phyloP scores from a whole-genome alignment of 2,113 vertebrate genomes.

The Thryonomys swinderianus region DNA sequence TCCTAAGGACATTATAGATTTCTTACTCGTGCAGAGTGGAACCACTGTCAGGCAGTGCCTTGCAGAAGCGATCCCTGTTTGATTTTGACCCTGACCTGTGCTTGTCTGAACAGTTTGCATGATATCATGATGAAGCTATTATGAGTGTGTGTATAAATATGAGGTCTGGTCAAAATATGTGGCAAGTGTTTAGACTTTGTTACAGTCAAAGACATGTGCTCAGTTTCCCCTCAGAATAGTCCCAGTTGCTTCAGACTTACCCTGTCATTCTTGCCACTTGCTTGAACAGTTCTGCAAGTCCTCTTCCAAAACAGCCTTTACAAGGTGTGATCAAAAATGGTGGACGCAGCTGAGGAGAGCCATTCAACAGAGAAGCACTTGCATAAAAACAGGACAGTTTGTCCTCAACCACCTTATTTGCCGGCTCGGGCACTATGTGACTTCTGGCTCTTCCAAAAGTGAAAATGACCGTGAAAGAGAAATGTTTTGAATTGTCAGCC shows the following conservation, averaged over 20 bases:
- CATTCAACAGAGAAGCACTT: neutral
- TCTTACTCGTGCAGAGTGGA: neutral
- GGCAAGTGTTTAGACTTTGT: neutral
- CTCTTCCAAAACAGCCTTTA: neutral
- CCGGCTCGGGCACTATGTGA: neutral
- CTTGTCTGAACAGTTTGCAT: constrained; percentile 46
- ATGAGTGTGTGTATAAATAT: neutral
- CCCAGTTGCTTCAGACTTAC: neutral
- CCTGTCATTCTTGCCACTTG: neutral
- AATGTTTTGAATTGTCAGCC: neutral
- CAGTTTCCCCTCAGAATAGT: neutral
- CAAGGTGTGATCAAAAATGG: neutral
- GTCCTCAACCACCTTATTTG: neutral
- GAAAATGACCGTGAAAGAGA: neutral
- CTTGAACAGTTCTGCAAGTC: neutral
- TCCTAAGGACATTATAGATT: constrained; percentile 50
- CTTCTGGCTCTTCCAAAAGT: neutral
- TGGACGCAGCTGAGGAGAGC: neutral
- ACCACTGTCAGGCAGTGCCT: neutral
- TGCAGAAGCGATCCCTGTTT: neutral
- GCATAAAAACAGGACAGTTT: neutral
- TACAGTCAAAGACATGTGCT: neutral
- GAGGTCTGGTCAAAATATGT: neutral
- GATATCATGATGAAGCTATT: neutral
- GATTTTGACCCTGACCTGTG: constrained; percentile 26